These are phyloP conservation scores for Scatophagus argus DNA, from an alignment of 2,113 vertebrate genomes.

Conservation along the genomic window DNA sequence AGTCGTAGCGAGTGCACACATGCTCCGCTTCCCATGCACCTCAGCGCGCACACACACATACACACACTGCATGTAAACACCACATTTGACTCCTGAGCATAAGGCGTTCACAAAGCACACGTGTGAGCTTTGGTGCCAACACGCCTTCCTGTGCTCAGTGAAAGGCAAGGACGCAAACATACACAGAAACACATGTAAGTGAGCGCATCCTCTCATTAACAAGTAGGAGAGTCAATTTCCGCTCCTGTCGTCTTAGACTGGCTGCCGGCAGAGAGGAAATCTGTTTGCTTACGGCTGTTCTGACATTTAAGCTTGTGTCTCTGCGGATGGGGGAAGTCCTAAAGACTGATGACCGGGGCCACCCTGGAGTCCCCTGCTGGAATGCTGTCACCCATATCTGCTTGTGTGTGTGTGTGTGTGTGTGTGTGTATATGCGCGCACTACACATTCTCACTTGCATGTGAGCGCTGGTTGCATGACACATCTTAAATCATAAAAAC, in stretches of 20 bases:
- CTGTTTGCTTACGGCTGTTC: slow-evolving; percentile 51
- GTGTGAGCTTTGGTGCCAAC: slow-evolving; percentile 42
- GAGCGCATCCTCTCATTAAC: slow-evolving; percentile 67
- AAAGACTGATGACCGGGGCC: slow-evolving; percentile 52
- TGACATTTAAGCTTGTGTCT: slow-evolving; percentile 61
- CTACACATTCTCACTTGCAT: background rate
- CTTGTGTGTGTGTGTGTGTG: background rate
- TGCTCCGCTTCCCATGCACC: slow-evolving; percentile 51
- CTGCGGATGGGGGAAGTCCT: slow-evolving; percentile 58
- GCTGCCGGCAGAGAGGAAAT: slow-evolving; percentile 56
- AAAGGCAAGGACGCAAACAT: slow-evolving; percentile 23
- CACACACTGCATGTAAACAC: slow-evolving; percentile 14
- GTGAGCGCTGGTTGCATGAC: slow-evolving; percentile 28
- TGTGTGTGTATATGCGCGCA: background rate
- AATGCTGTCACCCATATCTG: background rate
- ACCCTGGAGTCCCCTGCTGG: slow-evolving; percentile 30
- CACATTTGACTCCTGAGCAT: slow-evolving; percentile 32
- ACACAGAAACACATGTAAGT: background rate
- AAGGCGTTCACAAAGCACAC: slow-evolving; percentile 33
- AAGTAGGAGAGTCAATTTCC: slow-evolving; percentile 66
- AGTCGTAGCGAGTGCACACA: slow-evolving; percentile 43
- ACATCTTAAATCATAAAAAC: slow-evolving; percentile 51
- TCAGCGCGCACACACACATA: background rate
- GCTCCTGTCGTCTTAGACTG: slow-evolving; percentile 39
- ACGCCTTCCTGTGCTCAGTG: slow-evolving; percentile 28